Evolutionary conservation across 37 sponge, comb jelly and placozoan genomes (phyloP).

Genomic region (Beroe ovata): DNA sequence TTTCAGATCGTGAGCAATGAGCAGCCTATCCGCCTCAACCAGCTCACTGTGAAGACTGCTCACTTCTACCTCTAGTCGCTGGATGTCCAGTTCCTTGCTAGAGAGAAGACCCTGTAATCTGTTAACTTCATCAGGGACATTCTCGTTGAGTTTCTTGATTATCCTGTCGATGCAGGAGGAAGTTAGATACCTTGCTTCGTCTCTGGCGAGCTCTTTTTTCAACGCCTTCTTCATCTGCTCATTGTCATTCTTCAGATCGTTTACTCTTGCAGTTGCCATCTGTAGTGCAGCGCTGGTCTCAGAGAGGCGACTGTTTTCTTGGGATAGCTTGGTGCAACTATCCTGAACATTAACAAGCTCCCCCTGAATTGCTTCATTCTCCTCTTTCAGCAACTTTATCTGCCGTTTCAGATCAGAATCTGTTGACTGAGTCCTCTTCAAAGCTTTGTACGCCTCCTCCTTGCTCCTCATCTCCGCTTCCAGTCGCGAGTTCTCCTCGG

Average conservation of each 20-base stretch:
- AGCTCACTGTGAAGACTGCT: conserved; percentile 18
- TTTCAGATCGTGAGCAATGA: conserved; percentile 37
- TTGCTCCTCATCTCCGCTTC: conserved; percentile 22
- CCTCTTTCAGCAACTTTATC: conserved; percentile 31
- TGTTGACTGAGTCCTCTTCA: conserved; percentile 22
- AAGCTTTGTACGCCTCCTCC: neutral
- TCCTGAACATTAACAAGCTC: conserved; percentile 11
- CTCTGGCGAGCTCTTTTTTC: conserved; percentile 19
- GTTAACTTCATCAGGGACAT: conserved; percentile 45
- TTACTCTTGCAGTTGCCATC: conserved; percentile 40
- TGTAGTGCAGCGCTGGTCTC: conserved; percentile 45
- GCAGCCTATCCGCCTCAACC: conserved; percentile 26
- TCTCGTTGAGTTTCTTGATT: conserved; percentile 44
- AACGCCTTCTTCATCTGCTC: conserved; percentile 54
- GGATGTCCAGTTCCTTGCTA: conserved; percentile 58
- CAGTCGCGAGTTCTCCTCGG: conserved; percentile 38
- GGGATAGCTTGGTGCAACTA: conserved; percentile 31
- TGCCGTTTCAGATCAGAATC: conserved; percentile 12
- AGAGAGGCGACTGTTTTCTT: conserved; percentile 36
- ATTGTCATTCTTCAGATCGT: conserved; percentile 24
- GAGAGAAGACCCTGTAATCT: conserved; percentile 27
- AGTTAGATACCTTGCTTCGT: conserved; percentile 40
- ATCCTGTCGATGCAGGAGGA: conserved; percentile 45
- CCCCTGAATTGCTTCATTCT: conserved; percentile 32
- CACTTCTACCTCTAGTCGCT: conserved; percentile 56